Conservation (phyloP, 1,140 invertebrate species). For the Pectinophora gossypiella region DNA sequence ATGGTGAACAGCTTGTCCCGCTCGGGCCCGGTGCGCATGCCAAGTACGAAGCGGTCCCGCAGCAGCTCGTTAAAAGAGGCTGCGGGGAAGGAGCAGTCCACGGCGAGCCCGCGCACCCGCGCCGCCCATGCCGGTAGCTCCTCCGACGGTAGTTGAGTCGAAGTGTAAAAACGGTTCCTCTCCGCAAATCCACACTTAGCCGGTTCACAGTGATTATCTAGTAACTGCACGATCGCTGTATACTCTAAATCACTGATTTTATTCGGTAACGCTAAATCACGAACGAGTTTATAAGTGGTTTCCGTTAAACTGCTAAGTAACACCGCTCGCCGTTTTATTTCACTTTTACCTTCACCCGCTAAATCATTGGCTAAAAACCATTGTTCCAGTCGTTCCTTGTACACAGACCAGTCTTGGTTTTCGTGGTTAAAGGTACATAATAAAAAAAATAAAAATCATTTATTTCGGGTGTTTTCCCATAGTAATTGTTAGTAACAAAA, state of each 20-base stretch:
- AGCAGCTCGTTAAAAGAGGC: neutral
- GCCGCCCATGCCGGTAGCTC: neutral
- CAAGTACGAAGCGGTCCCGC: too few relatives aligned
- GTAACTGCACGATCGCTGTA: neutral
- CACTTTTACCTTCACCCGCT: neutral
- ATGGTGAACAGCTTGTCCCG: neutral
- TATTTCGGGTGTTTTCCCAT: too few relatives aligned
- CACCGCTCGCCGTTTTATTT: neutral
- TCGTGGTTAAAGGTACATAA: too few relatives aligned
- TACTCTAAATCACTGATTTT: neutral
- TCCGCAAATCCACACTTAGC: too few relatives aligned
- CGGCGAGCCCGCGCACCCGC: neutral
- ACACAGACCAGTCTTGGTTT: neutral
- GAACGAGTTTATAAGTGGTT: neutral
- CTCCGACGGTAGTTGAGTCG: neutral
- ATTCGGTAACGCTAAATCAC: neutral
- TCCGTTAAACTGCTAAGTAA: too few relatives aligned
- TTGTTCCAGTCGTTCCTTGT: neutral
- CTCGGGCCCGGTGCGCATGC: neutral
- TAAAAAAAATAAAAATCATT: too few relatives aligned
- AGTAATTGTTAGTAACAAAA: too few relatives aligned
- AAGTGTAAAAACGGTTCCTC: neutral
- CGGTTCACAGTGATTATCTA: too few relatives aligned
- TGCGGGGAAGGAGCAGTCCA: neutral
- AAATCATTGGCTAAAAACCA: constrained; percentile 3